These are phyloP conservation scores for Hyaena hyaena DNA, from an alignment of 2,113 vertebrate genomes.

Conservation along the genomic window DNA sequence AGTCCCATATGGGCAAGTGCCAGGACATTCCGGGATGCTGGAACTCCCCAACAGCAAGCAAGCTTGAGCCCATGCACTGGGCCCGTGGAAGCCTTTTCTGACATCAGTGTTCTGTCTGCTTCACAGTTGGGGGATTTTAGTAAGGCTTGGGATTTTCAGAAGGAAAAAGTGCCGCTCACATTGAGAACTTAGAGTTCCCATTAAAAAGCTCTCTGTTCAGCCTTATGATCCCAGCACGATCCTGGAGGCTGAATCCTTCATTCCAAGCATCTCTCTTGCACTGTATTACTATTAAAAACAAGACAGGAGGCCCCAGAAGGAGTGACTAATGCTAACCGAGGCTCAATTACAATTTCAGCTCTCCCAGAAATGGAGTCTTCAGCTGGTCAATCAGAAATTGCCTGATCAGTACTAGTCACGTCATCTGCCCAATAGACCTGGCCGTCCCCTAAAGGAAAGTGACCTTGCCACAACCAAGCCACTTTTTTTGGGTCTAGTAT, in stretches of 20 bases:
- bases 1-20: neutral
- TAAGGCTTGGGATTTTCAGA: neutral
- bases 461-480: neutral
- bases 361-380: neutral
- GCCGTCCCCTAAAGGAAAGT: neutral
- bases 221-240: no score
- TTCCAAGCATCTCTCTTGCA: neutral
- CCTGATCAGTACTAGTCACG: neutral
- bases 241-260: neutral
- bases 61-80: fast-evolving
- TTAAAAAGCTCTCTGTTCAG: neutral
- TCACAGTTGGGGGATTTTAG: neutral
- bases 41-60: neutral
- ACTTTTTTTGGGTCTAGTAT: neutral
- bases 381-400: neutral
- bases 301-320: neutral
- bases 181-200: neutral
- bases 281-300: neutral
- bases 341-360: neutral
- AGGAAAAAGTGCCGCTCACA: neutral
- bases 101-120: neutral
- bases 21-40: fast-evolving
- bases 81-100: neutral
- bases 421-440: neutral
- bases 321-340: neutral